Conservation (phyloP, 2,113 vertebrate species). For the Camelus bactrianus region DNA sequence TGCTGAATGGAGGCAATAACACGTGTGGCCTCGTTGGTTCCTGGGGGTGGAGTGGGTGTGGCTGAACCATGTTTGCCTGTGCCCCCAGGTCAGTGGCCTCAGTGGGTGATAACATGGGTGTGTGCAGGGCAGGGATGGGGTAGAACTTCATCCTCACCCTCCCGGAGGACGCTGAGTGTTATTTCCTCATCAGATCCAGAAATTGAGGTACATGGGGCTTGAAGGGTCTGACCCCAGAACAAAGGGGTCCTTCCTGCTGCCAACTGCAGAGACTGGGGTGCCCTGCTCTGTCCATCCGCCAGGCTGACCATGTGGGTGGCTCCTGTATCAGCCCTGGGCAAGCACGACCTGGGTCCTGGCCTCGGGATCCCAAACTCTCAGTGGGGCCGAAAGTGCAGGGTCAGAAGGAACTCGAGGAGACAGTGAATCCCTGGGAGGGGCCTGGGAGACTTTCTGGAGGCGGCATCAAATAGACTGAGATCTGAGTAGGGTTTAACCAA, state of each 20-base stretch:
- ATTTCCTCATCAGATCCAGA: neutral
- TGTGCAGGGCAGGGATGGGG: too few relatives aligned
- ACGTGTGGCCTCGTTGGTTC: rapidly evolving
- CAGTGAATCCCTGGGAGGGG: neutral
- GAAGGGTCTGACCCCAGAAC: neutral
- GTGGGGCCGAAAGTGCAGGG: rapidly evolving
- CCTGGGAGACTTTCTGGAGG: neutral
- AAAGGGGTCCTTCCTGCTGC: neutral
- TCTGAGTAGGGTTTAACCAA: neutral
- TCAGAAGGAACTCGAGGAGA: neutral
- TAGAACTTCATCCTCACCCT: rapidly evolving
- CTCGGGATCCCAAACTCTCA: rapidly evolving
- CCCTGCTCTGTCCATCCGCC: neutral
- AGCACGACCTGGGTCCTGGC: neutral
- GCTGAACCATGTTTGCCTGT: too few relatives aligned
- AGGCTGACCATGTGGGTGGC: neutral
- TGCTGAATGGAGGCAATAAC: neutral
- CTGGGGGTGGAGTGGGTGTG: rapidly evolving
- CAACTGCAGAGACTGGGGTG: too few relatives aligned
- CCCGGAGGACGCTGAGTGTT: neutral
- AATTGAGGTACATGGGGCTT: neutral
- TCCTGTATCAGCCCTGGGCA: neutral
- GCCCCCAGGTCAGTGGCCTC: rapidly evolving
- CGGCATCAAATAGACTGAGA: neutral
- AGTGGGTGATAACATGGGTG: neutral